These are phyloP conservation scores for Melitaea athalia DNA, from an alignment of 2,888 invertebrate species.

Conservation along the genomic window DNA sequence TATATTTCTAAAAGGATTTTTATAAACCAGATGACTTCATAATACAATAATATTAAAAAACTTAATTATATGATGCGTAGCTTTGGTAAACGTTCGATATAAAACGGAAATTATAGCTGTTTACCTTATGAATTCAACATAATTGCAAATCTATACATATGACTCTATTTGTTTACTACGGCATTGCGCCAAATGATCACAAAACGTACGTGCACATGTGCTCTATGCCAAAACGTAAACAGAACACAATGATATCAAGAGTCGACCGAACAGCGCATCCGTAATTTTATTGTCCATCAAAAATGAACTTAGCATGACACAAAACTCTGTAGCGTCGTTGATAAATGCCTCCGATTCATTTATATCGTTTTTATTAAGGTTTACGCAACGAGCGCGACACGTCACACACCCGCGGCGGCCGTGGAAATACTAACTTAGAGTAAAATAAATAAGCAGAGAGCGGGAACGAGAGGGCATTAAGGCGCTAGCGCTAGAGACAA, in stretches of 20 bases:
- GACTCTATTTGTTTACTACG: constrained; percentile 56
- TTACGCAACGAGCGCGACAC: constrained; percentile 51
- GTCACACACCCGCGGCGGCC: constrained; percentile 62
- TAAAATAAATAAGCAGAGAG: constrained; percentile 61
- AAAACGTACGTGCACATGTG: constrained; percentile 47
- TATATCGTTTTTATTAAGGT: constrained; percentile 53
- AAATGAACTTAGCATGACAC: constrained; percentile 44
- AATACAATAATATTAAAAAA: background rate
- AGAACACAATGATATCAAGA: constrained; percentile 45
- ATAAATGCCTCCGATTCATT: constrained; percentile 58
- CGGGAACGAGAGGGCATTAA: constrained; percentile 64
- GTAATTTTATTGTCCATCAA: constrained; percentile 18
- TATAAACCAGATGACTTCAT: no score
- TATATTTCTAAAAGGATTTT: no score
- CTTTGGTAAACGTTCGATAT: background rate
- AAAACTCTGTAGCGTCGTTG: constrained; percentile 51
- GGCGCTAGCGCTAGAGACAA: constrained; percentile 30
- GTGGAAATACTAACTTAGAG: constrained; percentile 67
- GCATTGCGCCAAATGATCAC: constrained; percentile 58
- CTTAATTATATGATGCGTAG: background rate
- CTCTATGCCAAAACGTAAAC: constrained; percentile 63
- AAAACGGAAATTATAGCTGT: background rate
- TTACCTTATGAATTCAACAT: constrained; percentile 15
- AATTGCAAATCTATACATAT: constrained; percentile 34
- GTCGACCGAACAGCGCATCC: constrained; percentile 45